Evolutionary conservation across 2,113 vertebrate species (phyloP).

Genomic region (Cyanoderma ruficeps): DNA sequence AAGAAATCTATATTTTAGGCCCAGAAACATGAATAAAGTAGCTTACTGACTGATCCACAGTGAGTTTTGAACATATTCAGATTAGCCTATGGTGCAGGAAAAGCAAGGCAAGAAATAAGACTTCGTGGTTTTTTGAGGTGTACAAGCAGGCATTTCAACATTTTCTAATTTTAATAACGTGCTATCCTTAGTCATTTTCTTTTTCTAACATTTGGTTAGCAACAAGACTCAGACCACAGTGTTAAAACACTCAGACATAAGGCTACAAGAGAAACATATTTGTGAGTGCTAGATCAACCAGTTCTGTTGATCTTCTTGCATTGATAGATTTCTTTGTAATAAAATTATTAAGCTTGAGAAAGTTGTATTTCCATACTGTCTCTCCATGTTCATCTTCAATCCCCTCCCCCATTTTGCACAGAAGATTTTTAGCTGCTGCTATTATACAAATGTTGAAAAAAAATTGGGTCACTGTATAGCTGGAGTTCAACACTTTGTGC

Average conservation of each 20-base stretch:
- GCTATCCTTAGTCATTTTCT: background rate
- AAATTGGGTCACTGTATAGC: background rate
- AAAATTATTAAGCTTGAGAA: background rate
- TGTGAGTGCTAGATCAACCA: background rate
- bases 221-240: background rate
- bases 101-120: background rate
- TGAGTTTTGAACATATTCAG: background rate
- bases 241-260: background rate
- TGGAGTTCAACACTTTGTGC: background rate
- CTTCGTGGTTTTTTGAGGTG: background rate
- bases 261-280: background rate
- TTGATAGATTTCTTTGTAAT: background rate
- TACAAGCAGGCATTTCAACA: background rate
- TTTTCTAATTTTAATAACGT: background rate
- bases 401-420: background rate
- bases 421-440: background rate
- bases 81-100: background rate
- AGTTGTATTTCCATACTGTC: background rate
- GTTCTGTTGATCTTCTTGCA: background rate
- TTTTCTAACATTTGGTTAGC: background rate
- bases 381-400: background rate
- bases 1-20: background rate
- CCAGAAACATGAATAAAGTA: background rate
- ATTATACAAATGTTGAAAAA: background rate
- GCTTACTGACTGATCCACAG: background rate